Evolutionary conservation across 2,888 invertebrate genomes (phyloP).

Genomic region (Sussaba pulchella): DNA sequence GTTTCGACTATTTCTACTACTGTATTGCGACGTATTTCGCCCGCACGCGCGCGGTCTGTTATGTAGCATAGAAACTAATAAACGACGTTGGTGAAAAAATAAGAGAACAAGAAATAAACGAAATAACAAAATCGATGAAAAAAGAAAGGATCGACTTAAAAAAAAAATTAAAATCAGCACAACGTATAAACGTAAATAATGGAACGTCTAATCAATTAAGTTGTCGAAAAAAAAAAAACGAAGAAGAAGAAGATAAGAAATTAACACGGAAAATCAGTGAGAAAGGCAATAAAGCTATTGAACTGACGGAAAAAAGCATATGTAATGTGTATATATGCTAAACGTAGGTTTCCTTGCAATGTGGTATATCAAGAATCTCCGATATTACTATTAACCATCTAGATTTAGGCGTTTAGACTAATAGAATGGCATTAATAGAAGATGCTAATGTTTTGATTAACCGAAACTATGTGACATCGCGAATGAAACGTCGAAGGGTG

Average conservation of each 20-base stretch:
- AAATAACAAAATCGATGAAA: constrained; percentile 21
- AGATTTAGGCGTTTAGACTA: constrained; percentile 74
- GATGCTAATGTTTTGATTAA: constrained; percentile 62
- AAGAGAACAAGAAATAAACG: constrained; percentile 57
- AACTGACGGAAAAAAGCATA: constrained; percentile 66
- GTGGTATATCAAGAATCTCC: constrained; percentile 75
- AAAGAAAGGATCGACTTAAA: constrained; percentile 5
- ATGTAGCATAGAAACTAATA: constrained; percentile 70
- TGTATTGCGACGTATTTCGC: constrained; percentile 59
- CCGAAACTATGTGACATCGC: constrained; percentile 37
- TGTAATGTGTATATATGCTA: constrained; percentile 75
- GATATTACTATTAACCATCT: constrained; percentile 74
- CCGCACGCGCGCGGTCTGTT: constrained; percentile 64
- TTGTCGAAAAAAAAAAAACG: constrained; percentile 67
- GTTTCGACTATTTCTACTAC: constrained; percentile 61
- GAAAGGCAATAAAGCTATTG: constrained; percentile 78
- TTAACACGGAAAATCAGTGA: constrained; percentile 77
- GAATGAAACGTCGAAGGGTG: constrained; percentile 45
- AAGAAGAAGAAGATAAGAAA: constrained; percentile 15
- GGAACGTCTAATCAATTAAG: constrained; percentile 67
- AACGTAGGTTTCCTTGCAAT: constrained; percentile 78
- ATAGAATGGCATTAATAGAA: constrained; percentile 70
- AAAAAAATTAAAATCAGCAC: constrained; percentile 58
- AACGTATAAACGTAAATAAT: constrained; percentile 61
- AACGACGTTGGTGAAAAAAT: constrained; percentile 54